Conservation (phyloP, 2,113 vertebrate genomes). For the Glaucidium brasilianum region DNA sequence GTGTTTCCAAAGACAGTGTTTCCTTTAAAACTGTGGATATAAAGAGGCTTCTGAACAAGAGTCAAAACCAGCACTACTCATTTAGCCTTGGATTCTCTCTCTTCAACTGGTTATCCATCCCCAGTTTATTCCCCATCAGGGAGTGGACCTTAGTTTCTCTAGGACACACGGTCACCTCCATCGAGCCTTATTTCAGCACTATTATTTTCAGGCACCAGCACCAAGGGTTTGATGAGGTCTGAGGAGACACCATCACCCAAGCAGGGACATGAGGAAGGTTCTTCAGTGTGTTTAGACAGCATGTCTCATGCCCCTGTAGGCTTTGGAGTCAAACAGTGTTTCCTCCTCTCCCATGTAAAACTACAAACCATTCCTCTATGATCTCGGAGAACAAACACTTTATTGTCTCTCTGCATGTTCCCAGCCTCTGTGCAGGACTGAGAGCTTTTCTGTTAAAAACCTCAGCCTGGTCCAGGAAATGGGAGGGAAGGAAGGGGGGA, state of each 20-base stretch:
- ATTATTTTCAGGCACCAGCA: background rate
- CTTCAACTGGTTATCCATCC: background rate
- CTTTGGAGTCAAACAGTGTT: fast-evolving
- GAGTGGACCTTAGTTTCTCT: background rate
- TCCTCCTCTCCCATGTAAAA: background rate
- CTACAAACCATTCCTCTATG: background rate
- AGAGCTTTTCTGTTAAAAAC: slow-evolving; percentile 34
- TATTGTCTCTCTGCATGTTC: slow-evolving; percentile 38
- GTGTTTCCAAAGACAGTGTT: slow-evolving; percentile 44
- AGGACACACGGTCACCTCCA: background rate
- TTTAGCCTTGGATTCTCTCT: background rate
- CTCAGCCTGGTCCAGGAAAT: slow-evolving; percentile 49
- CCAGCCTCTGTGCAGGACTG: slow-evolving; percentile 14
- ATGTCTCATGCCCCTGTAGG: background rate
- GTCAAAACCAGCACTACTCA: background rate
- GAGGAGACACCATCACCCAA: background rate
- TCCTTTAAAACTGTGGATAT: background rate
- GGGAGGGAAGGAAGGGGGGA: background rate
- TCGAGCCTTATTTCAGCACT: background rate
- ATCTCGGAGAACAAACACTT: slow-evolving; percentile 41
- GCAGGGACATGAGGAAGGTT: background rate
- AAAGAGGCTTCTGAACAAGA: background rate
- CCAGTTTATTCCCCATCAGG: background rate
- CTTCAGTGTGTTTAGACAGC: background rate
- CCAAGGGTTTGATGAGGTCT: background rate